Conservation (phyloP, 2,797 vertebrate genomes). For the Melanotaenia boesemani region DNA sequence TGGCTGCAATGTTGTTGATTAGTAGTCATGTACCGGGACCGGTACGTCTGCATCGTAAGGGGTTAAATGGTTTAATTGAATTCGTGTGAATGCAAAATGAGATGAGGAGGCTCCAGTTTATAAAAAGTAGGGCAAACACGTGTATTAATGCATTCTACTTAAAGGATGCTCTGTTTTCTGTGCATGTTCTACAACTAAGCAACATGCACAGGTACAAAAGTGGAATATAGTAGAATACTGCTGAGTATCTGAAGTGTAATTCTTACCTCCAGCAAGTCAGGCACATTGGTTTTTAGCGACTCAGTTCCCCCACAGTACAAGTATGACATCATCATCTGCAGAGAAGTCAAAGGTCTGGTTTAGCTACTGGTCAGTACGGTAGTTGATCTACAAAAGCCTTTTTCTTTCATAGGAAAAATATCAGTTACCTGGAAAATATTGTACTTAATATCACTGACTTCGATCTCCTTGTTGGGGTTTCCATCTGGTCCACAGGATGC, state of each 20-base stretch:
- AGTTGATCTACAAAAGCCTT: conserved; percentile 3
- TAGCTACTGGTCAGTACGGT: not conserved
- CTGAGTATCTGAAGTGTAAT: not conserved
- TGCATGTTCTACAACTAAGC: not conserved
- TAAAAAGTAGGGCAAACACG: not conserved
- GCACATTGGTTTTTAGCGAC: conserved; percentile 87
- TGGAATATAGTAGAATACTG: not conserved
- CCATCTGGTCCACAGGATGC: conserved; percentile 85
- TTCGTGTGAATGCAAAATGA: too few relatives aligned
- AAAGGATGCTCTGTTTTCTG: not conserved
- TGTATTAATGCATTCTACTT: not conserved
- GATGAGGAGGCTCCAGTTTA: not conserved
- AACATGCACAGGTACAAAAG: not conserved
- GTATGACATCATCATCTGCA: conserved; percentile 97
- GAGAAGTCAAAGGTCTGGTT: conserved; percentile 35
- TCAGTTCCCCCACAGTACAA: conserved; percentile 95
- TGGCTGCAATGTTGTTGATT: too few relatives aligned
- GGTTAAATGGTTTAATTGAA: too few relatives aligned
- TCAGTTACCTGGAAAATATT: conserved; percentile 91
- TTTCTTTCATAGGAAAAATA: not conserved
- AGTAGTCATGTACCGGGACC: too few relatives aligned
- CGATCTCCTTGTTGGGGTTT: conserved; percentile 86
- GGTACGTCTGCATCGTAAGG: too few relatives aligned
- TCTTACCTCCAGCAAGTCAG: conserved; percentile 92
- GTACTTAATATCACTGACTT: conserved; percentile 93